Percentiles rank a stretch among this genome's conserved stretches.
Evolutionary conservation across 2,113 vertebrate species (phyloP).

Genomic region (Nipponia nippon): DNA sequence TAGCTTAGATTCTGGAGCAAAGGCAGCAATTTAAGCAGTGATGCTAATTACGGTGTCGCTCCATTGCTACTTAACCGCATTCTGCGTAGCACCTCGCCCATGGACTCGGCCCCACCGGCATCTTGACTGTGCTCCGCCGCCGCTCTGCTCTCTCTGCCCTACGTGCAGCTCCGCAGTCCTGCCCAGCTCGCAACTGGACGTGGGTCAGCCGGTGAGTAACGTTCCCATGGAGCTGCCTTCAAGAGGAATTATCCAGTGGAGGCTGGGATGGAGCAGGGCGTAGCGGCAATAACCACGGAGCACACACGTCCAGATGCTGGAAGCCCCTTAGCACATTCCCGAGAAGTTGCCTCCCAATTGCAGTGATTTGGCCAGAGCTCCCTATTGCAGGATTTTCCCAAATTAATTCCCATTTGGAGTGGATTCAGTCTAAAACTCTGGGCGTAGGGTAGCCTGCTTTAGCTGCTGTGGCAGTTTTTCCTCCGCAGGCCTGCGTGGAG

Average conservation of each 20-base stretch:
- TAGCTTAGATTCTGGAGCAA: background rate
- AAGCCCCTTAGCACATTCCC: background rate
- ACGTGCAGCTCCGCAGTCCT: background rate
- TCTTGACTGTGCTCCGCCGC: background rate
- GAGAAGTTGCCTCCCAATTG: background rate
- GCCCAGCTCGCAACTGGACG: rapidly evolving
- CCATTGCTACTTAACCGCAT: background rate
- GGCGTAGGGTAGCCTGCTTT: background rate
- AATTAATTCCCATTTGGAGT: background rate
- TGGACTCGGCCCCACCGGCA: background rate
- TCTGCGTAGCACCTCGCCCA: background rate
- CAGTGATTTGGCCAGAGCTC: background rate
- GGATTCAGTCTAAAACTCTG: background rate
- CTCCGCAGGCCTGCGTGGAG: rapidly evolving
- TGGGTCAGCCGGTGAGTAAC: rapidly evolving
- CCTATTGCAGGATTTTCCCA: background rate
- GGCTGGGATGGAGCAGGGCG: background rate
- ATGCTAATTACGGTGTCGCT: background rate
- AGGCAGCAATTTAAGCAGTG: background rate
- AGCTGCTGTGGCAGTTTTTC: background rate
- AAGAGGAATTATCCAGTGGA: rapidly evolving
- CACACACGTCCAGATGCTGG: rapidly evolving
- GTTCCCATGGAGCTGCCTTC: background rate
- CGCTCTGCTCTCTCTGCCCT: background rate
- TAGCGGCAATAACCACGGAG: background rate